Evolutionary conservation across 2,113 vertebrate genomes (phyloP), one percentile per base, ranked within the genome.

Genomic region (Oncorhynchus keta): DNA sequence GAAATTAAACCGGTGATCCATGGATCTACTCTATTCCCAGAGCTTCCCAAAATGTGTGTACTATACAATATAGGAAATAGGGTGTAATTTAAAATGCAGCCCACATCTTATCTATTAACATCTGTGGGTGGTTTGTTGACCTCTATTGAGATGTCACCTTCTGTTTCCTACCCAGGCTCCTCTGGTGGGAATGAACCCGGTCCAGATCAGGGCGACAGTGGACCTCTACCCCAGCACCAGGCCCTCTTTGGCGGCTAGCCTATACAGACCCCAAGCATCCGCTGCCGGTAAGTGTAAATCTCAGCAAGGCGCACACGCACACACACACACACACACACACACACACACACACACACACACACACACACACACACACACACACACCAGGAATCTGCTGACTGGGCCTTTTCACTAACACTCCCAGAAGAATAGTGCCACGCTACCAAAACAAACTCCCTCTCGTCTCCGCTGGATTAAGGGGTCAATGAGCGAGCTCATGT

Each of bases 171-270:
- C 67, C 30, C 80, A 94, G 94, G 81, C 87, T 61, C 83, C 88
- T 62, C 71, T 87, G 74, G 87, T 93, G 1, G 92, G 92, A 8
- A 87, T 93, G 86, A 93, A 93, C 80, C 93, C 94, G 8, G 89
- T 93, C 26, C 92, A 93, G 86, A 91, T 93, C 30, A 87, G 90
- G 82, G 88, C 89, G 45, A 80, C 90, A 11, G 83, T 85, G 68
- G 91, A 92, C 35, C 88, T 93, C 57, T 89, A 90, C 70, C 91
- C 92, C 61, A 75, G 76, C 13, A 72, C 84, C 55, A 84, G 78
- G 26, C 74, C 81, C 5, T 75, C 85, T 74, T 72, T 79, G 55
- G 65, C 5, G 22, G 71, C 80, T 81, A 74, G 79, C 55, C 5
- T 48, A 3, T 80, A 86, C 49, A 72, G 45, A 61, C 67, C 85